Evolutionary conservation across 2,888 invertebrate genomes (phyloP), one percentile per base, ranked within the genome.

Genomic region (Caenorhabditis sp.): DNA sequence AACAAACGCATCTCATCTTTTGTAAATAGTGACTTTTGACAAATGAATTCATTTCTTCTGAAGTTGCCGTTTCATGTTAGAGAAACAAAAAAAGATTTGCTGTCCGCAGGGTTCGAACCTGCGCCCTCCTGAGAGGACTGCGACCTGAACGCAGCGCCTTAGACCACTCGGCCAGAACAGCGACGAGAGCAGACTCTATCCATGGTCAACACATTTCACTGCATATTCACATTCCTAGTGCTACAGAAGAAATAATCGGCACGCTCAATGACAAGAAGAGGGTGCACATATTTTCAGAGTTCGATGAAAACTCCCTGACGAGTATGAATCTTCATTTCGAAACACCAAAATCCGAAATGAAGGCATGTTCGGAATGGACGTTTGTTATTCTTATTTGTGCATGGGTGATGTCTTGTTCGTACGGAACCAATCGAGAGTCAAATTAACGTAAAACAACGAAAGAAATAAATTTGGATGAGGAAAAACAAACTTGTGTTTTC

Each of bases 101-200:
- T 84, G 82, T 86, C 85, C 85, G 87, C 84, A 87, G 85, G 87
- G 73, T 85, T 85, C 82, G 89, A 89, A 89, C 89, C 88, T 88
- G 88, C 88, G 88, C 88, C 88, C 86, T 82, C 86, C 77, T 85
- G 86, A 88, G 88, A 86, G 89, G 95, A 95, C 95, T 95, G 94
- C 95, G 94, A 95, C 95, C 95, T 94, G 94, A 95, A 94, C 94
- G 94, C 94, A 93, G 94, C 95, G 95, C 95, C 95, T 95, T 95
- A 95, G 86, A 84, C 87, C 86, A 95, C 95, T 95, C 95, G 94
- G 95, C 95, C 95, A 94, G 94, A 95, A 94, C 94, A 93, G 94
- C 95, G 95, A 14, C 14, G 10, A 10, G 5, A 10, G 6, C 1
- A 19, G 4, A 7, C n/a, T 19, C 26, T 26, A 7, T 6, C 14